A percentile compares a stretch with the other conserved stretches of the same genome.
Conservation (phyloP, 2,888 invertebrate species). For the Tetranychus truncatus region DNA sequence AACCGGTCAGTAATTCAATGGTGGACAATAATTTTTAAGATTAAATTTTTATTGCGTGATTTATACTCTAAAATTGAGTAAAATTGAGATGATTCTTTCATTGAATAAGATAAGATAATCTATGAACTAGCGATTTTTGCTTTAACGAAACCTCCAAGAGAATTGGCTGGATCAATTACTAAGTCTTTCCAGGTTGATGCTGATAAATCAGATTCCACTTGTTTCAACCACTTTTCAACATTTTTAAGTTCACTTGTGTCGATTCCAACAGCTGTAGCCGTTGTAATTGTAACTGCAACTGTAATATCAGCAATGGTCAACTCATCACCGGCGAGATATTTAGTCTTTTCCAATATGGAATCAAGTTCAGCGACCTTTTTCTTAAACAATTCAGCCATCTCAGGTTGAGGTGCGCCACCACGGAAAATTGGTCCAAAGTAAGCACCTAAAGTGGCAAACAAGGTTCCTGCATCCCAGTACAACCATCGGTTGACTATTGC, state of each 20-base stretch:
- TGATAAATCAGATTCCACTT: neutral
- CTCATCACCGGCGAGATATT: neutral
- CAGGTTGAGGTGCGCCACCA: neutral
- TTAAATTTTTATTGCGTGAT: too few species aligned
- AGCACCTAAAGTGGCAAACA: neutral
- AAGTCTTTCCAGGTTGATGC: neutral
- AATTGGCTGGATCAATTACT: neutral
- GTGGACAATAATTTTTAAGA: too few species aligned
- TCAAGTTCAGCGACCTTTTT: neutral
- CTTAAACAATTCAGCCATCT: neutral
- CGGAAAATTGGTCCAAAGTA: neutral
- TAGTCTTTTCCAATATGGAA: neutral
- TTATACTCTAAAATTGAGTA: too few species aligned
- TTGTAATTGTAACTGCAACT: neutral
- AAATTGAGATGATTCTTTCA: too few species aligned
- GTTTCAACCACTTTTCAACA: neutral
- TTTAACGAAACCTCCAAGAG: neutral
- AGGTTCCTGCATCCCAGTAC: neutral
- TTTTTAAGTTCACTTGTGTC: neutral
- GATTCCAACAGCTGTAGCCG: neutral
- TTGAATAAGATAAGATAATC: neutral
- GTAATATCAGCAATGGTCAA: slow-evolving; percentile 5
- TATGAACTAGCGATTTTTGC: neutral
- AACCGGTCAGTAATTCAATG: too few species aligned
- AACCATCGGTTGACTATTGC: neutral